These are phyloP conservation scores for Neosalanx taihuensis DNA, from an alignment of 2,797 vertebrate species.

Conservation along the genomic window DNA sequence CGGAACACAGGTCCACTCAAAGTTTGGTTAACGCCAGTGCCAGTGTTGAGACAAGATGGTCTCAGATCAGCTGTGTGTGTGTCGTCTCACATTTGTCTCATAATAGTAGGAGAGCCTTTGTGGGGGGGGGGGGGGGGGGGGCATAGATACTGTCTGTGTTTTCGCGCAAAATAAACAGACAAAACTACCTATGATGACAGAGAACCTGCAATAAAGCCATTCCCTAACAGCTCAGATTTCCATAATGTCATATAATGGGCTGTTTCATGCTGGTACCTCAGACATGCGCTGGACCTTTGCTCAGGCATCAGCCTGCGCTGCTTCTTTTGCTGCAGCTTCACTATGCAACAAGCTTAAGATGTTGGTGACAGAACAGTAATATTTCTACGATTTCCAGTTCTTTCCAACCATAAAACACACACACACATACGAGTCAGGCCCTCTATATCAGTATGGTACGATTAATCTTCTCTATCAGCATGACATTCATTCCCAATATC, in stretches of 20 bases:
- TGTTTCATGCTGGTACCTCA: constrained; percentile 6
- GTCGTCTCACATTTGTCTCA: not conserved
- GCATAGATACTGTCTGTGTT: not conserved
- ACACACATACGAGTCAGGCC: not conserved
- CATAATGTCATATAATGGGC: not conserved
- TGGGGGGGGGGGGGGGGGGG: not conserved
- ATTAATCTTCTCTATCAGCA: too few species aligned
- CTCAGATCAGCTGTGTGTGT: not conserved
- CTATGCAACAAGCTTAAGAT: not conserved
- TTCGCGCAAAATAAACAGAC: constrained; percentile 2
- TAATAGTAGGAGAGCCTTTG: not conserved
- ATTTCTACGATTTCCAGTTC: not conserved
- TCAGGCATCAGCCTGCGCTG: constrained; percentile 24
- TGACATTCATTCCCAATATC: too few species aligned
- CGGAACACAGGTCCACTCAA: not conserved
- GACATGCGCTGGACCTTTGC: not conserved
- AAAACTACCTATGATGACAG: constrained; percentile 10
- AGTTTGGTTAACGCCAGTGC: too few species aligned
- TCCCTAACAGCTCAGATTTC: constrained; percentile 16
- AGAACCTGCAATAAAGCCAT: not conserved
- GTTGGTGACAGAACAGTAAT: constrained; percentile 7
- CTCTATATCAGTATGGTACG: too few species aligned
- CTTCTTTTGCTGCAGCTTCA: constrained; percentile 24
- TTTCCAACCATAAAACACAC: not conserved
- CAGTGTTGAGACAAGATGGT: too few species aligned